Conservation (phyloP, 2,113 vertebrate genomes). For the Pyxicephalus adspersus region DNA sequence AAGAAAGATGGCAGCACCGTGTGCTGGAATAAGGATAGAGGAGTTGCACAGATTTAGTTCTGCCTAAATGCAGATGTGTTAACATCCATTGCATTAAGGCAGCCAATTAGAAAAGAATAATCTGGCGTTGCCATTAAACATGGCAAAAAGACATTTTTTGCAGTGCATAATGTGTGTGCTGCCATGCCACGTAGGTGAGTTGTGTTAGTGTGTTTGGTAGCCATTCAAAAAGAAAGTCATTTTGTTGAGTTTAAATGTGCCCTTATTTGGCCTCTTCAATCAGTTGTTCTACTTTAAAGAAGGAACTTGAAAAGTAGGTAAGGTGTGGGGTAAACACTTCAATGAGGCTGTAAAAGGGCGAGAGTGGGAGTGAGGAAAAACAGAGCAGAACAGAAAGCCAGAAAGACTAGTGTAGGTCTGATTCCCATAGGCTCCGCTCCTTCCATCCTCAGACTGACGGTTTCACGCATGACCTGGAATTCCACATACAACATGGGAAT, state of each 20-base stretch:
- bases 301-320: slow-evolving; percentile 41
- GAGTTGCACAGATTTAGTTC: too few species aligned
- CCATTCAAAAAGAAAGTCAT: too few species aligned
- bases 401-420: slow-evolving; percentile 8
- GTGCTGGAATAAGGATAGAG: too few species aligned
- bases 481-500: slow-evolving; percentile 55
- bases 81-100: too few species aligned
- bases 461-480: slow-evolving; percentile 61
- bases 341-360: slow-evolving; percentile 27
- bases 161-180: too few species aligned
- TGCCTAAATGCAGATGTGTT: too few species aligned
- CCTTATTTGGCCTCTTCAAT: neutral
- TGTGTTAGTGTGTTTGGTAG: too few species aligned
- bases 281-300: slow-evolving; percentile 3
- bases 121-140: too few species aligned
- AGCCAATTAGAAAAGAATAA: too few species aligned
- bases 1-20: too few species aligned
- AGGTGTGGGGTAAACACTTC: slow-evolving; percentile 30
- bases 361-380: slow-evolving; percentile 40
- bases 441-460: slow-evolving; percentile 45
- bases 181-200: too few species aligned
- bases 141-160: too few species aligned
- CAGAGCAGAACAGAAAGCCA: neutral
- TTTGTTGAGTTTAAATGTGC: slow-evolving; percentile 17
- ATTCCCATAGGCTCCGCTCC: slow-evolving; percentile 45